Evolutionary conservation across 2,113 vertebrate species (phyloP), one percentile per base, ranked within the genome.

Genomic region (Pao palembangensis): DNA sequence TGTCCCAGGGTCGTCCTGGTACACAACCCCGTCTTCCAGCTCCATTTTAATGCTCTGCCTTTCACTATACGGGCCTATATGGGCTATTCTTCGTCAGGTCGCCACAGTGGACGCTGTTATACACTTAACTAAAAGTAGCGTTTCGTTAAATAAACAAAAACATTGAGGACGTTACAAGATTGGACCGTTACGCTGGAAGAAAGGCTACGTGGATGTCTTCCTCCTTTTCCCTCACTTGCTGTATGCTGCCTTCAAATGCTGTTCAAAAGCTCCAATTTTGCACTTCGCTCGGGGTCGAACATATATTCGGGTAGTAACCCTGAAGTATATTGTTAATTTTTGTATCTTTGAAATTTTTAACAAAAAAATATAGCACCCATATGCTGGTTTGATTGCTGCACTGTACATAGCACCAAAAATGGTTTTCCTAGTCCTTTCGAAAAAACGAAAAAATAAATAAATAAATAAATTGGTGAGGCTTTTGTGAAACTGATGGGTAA

Each of bases 1-100:
- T 18, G 94, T 95, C 81, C 94, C 95, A 81, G 94, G 94, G 91
- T 98, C 96, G 78, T 98, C 95, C 91, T 96, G 93, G 90, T 96
- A 94, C 72, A 94, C 94, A 69, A 94, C 93, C 84, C 96, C 96
- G 91, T 97, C 95, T 69, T 91, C 91, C 84, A 91, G 83, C 88
- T 92, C 91, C 91, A 92, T 92, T 82, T 85, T 87, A 72, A 51
- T 55, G 79, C 76, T 65, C 55, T 82, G 5, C 61, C 68, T 70
- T 50, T 68, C 65, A 66, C 50, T 71, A 52, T 69, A 71, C 66
- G 12, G 74, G 61, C 68, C 58, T 23, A 12, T 53, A 58, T 53
- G 63, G 61, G 8, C 8, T 55, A n/a, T 20, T 51, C 18, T 63
- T 2, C 51, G 8, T 65, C 8, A 65, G 16, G 76, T 79, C 70